Percentiles rank a stretch among this genome's conserved stretches.
Conservation (phyloP, 2,888 invertebrate species). For the Hypena proboscidalis region DNA sequence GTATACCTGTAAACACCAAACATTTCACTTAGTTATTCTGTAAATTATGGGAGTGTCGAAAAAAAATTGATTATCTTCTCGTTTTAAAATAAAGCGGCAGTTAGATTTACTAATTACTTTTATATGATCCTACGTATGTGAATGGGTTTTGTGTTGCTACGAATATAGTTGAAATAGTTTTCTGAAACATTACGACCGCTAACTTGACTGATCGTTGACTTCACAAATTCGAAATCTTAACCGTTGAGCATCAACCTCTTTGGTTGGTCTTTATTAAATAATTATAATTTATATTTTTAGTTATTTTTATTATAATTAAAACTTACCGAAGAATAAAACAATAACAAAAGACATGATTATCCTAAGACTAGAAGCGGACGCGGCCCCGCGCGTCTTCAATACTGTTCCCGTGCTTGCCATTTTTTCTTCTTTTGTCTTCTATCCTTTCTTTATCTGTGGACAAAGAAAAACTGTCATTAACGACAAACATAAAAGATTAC, state of each 20-base stretch:
- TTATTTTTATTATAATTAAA: neutral
- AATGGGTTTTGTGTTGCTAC: too few relatives aligned
- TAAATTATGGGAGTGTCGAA: too few relatives aligned
- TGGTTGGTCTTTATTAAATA: too few relatives aligned
- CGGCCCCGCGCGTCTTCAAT: constrained; percentile 49
- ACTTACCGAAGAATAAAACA: constrained; percentile 72
- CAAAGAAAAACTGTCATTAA: constrained; percentile 43
- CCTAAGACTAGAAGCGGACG: constrained; percentile 71
- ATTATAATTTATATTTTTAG: neutral
- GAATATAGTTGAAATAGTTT: too few relatives aligned
- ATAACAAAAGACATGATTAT: constrained; percentile 64
- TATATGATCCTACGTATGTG: too few relatives aligned
- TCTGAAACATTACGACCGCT: too few relatives aligned
- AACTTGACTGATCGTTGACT: too few relatives aligned
- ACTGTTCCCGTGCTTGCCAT: constrained; percentile 65
- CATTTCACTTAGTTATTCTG: neutral
- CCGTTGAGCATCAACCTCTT: too few relatives aligned
- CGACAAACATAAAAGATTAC: neutral
- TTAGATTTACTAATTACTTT: too few relatives aligned
- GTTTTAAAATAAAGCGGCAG: too few relatives aligned
- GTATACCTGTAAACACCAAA: constrained; percentile 64
- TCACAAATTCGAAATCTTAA: too few relatives aligned
- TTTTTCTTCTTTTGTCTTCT: constrained; percentile 34
- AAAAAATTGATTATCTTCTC: too few relatives aligned
- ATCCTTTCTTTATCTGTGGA: constrained; percentile 56